phyloP scores from a whole-genome alignment of 2,113 vertebrate genomes.

The Panthera uncia region DNA sequence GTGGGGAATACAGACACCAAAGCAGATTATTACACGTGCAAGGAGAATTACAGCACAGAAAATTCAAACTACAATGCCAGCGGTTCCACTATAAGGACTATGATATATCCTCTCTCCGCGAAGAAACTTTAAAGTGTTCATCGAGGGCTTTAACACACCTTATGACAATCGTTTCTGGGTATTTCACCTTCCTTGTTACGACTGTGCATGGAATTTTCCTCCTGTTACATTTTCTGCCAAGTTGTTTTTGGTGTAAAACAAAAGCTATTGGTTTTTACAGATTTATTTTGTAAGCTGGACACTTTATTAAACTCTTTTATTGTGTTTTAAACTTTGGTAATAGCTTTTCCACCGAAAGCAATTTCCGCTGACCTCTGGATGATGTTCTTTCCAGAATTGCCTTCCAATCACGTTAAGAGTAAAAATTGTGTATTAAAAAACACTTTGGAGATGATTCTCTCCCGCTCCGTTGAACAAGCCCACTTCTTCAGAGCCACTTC shows the following conservation, averaged over 20 bases:
- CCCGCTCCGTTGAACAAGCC: not conserved
- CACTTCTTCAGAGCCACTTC: not conserved
- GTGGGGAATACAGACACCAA: not conserved
- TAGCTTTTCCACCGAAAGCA: not conserved
- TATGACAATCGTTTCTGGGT: not conserved
- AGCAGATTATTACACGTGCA: rapidly evolving
- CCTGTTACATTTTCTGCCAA: not conserved
- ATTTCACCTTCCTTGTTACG: not conserved
- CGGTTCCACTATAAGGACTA: not conserved
- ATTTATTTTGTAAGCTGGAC: slow-evolving; percentile 16
- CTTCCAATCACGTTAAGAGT: rapidly evolving
- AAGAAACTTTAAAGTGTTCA: rapidly evolving
- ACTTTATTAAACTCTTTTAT: slow-evolving; percentile 23
- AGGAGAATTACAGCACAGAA: not conserved
- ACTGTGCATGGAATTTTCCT: not conserved
- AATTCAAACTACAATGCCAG: rapidly evolving
- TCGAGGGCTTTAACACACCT: rapidly evolving
- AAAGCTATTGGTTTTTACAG: slow-evolving; percentile 28
- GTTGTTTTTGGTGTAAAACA: not conserved
- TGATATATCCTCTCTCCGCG: not conserved
- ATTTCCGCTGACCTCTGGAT: not conserved
- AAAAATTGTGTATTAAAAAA: not conserved
- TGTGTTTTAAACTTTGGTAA: slow-evolving; percentile 23
- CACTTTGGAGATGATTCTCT: not conserved
- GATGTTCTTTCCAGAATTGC: not conserved